Percentiles rank a stretch among this genome's conserved stretches.
phyloP scores from a whole-genome alignment of 1,140 invertebrate species.

The Lepidurus apus region DNA sequence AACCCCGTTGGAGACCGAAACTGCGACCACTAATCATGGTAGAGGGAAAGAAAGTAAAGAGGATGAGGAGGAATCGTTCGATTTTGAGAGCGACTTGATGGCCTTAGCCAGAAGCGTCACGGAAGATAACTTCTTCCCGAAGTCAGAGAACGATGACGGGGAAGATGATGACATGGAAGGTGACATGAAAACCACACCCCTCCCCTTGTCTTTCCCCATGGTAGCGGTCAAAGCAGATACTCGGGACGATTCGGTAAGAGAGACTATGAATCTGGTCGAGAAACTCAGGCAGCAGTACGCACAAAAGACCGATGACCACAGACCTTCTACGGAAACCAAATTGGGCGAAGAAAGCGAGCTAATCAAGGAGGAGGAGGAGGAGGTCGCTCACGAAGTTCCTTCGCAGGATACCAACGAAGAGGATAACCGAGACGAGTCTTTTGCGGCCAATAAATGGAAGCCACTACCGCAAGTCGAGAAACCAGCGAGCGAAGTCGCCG shows the following conservation, averaged over 20 bases:
- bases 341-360: not conserved
- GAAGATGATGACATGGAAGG: slow-evolving; percentile 34
- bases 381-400: not conserved
- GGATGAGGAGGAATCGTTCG: slow-evolving; percentile 37
- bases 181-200: slow-evolving; percentile 45
- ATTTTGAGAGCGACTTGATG: slow-evolving; percentile 39
- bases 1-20: slow-evolving; percentile 19
- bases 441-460: not conserved
- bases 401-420: not conserved
- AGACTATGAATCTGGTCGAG: slow-evolving; percentile 70
- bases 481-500: not conserved
- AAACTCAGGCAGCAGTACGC: slow-evolving; percentile 63
- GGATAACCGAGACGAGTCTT: not conserved
- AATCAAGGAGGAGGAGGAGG: not conserved
- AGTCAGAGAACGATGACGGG: slow-evolving; percentile 19
- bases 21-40: not conserved
- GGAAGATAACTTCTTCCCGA: slow-evolving; percentile 31
- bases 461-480: not conserved
- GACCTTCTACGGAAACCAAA: slow-evolving; percentile 13
- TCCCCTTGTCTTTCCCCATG: slow-evolving; percentile 58
- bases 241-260: slow-evolving; percentile 67
- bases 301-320: slow-evolving; percentile 50
- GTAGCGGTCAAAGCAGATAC: slow-evolving; percentile 67
- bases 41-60: slow-evolving; percentile 25
- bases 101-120: slow-evolving; percentile 39